Conservation (phyloP, 2,797 vertebrate genomes). For the Schizopygopsis pylzovi region DNA sequence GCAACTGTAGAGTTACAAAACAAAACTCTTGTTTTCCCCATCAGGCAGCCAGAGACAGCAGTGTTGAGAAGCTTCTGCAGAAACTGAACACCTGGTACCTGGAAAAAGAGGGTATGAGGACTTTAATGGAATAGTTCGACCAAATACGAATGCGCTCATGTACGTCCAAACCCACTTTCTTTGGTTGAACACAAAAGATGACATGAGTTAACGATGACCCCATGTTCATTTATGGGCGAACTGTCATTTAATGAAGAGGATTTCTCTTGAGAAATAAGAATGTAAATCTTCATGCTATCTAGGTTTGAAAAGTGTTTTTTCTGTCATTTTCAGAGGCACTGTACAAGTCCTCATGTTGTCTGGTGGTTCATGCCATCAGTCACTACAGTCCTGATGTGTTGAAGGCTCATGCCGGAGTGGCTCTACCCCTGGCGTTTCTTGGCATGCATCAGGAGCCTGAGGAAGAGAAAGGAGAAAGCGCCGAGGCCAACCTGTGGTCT, state of each 20-base stretch:
- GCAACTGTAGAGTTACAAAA: not conserved
- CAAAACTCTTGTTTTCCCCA: slow-evolving; percentile 29
- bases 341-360: slow-evolving; percentile 88
- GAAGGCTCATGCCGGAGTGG: slow-evolving; percentile 89
- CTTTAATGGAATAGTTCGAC: not conserved
- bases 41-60: slow-evolving; percentile 92
- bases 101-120: slow-evolving; percentile 92
- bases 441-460: slow-evolving; percentile 94
- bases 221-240: not conserved
- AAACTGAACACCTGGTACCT: slow-evolving; percentile 94
- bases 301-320: not conserved
- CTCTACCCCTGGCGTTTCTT: slow-evolving; percentile 92
- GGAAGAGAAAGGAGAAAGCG: slow-evolving; percentile 89
- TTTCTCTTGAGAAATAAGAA: not conserved
- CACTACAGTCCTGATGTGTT: slow-evolving; percentile 95
- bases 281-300: not conserved
- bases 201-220: not conserved
- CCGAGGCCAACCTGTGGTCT: slow-evolving; percentile 87
- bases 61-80: slow-evolving; percentile 92
- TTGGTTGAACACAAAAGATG: not conserved
- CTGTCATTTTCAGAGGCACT: slow-evolving; percentile 78
- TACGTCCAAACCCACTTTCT: not conserved
- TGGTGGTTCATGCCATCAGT: slow-evolving; percentile 92
- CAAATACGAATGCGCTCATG: not conserved
- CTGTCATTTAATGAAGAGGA: not conserved